These are phyloP conservation scores for Thomomys bottae DNA, from an alignment of 2,113 vertebrate species.

Conservation along the genomic window DNA sequence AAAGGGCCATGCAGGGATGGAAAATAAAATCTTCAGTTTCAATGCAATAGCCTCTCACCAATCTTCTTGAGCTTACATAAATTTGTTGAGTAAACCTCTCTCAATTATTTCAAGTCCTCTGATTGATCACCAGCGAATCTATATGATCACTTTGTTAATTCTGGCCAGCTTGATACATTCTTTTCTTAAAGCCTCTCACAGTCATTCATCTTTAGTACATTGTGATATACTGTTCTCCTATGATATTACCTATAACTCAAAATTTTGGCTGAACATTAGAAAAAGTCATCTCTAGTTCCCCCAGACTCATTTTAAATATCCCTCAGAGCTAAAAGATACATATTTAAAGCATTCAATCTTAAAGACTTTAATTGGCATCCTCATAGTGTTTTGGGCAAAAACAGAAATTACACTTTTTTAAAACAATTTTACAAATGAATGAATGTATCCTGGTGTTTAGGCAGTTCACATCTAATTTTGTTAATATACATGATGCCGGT, in stretches of 20 bases:
- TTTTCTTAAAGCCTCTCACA: not conserved
- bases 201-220: not conserved
- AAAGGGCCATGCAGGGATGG: not conserved
- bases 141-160: not conserved
- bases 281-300: constrained; percentile 28
- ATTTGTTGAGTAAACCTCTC: not conserved
- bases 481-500: constrained; percentile 44
- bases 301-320: constrained; percentile 35
- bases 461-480: constrained; percentile 39
- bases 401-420: too few relatives aligned
- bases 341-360: constrained; percentile 40
- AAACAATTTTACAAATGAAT: not conserved
- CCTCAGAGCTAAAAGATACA: not conserved
- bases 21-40: not conserved
- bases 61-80: not conserved
- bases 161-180: not conserved
- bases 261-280: constrained; percentile 50
- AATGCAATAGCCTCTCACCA: too few relatives aligned
- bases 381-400: too few relatives aligned
- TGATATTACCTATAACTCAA: not conserved
- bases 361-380: not conserved
- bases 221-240: not conserved
- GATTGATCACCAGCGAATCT: not conserved
- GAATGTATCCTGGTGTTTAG: constrained; percentile 20
- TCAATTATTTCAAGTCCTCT: not conserved